Conservation (phyloP, 2,797 vertebrate species). For the Enoplosus armatus region DNA sequence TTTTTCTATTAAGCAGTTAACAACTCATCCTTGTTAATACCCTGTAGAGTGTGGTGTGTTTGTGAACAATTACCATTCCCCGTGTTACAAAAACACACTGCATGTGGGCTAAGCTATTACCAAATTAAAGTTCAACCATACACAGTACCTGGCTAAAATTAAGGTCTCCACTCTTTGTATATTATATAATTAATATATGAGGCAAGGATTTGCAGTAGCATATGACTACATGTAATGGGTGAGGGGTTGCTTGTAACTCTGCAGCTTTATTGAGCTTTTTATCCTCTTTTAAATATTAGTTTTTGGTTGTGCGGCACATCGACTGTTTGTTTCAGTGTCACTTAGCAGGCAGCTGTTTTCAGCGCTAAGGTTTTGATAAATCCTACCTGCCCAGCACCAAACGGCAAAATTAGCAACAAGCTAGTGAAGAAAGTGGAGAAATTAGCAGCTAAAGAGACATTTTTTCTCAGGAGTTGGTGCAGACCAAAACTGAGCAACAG, state of each 20-base stretch:
- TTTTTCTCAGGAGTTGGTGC: too few relatives aligned
- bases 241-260: too few relatives aligned
- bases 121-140: too few relatives aligned
- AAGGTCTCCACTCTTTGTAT: not conserved
- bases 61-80: not conserved
- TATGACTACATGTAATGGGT: too few relatives aligned
- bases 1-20: conserved; percentile 9
- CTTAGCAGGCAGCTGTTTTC: not conserved
- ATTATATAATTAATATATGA: too few relatives aligned
- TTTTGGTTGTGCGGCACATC: not conserved
- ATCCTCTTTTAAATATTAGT: not conserved
- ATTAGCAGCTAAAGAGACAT: too few relatives aligned
- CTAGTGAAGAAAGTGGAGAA: not conserved
- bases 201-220: too few relatives aligned
- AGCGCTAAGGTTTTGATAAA: not conserved
- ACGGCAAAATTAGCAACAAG: not conserved
- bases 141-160: not conserved
- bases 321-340: not conserved
- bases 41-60: not conserved
- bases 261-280: too few relatives aligned
- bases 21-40: not conserved
- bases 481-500: too few relatives aligned
- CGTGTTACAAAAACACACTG: not conserved
- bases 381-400: not conserved
- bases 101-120: not conserved